phyloP scores from a whole-genome alignment of 2,888 invertebrate genomes.

The Latrodectus hesperus region DNA sequence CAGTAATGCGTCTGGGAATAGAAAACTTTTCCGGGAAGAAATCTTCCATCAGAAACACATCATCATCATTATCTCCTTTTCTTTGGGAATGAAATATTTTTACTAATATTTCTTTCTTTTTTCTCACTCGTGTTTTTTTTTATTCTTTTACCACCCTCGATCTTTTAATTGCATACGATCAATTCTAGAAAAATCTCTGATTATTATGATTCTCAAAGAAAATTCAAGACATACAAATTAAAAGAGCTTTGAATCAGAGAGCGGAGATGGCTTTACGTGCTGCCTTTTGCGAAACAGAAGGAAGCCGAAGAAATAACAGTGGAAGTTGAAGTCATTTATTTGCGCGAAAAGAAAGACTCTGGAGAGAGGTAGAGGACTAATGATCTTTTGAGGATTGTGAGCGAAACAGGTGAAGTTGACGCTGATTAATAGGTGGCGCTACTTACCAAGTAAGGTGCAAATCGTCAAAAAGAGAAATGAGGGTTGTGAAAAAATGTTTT shows the following conservation, averaged over 20 bases:
- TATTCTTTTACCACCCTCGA: not conserved
- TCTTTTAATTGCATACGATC: slow-evolving; percentile 57
- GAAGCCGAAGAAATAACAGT: slow-evolving; percentile 15
- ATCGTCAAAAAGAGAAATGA: slow-evolving; percentile 40
- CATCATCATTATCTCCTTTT: slow-evolving; percentile 31
- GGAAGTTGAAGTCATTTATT: slow-evolving; percentile 65
- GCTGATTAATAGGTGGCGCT: slow-evolving; percentile 65
- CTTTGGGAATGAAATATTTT: not conserved
- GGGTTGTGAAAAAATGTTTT: slow-evolving; percentile 46
- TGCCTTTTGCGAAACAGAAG: not conserved
- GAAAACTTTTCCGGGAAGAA: not conserved
- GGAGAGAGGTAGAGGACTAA: slow-evolving; percentile 43
- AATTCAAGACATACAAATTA: slow-evolving; percentile 37
- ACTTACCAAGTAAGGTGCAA: slow-evolving; percentile 58
- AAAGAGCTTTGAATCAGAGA: slow-evolving; percentile 22
- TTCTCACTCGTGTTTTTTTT: not conserved
- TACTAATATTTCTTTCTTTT: not conserved
- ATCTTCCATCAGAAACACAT: slow-evolving; percentile 28
- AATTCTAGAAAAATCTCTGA: slow-evolving; percentile 41
- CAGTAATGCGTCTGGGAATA: not conserved
- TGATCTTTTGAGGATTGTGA: slow-evolving; percentile 66
- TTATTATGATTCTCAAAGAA: slow-evolving; percentile 41
- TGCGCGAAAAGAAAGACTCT: slow-evolving; percentile 44
- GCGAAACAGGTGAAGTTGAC: slow-evolving; percentile 62
- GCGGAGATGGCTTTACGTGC: not conserved